Percentiles rank a stretch among this genome's conserved stretches.
Evolutionary conservation across 1,140 invertebrate species (phyloP).

Genomic region (Limonius californicus): DNA sequence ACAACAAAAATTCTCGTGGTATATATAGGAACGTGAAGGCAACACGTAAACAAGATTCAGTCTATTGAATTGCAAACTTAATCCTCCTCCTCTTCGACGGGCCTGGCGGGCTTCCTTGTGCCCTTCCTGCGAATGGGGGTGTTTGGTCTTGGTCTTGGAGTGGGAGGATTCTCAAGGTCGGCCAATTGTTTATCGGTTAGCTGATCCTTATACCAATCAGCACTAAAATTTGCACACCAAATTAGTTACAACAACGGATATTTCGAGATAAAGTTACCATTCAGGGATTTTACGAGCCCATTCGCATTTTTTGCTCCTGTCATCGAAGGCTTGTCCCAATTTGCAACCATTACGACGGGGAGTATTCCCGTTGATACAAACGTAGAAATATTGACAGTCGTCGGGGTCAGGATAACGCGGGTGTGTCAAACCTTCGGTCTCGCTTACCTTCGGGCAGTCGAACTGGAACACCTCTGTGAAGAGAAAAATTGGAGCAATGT

Average conservation of each 20-base stretch:
- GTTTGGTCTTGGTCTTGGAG: conserved; percentile 56
- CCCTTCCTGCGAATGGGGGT: conserved; percentile 18
- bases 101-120: background rate
- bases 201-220: conserved; percentile 82
- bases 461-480: conserved; percentile 75
- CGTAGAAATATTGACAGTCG: conserved; percentile 89
- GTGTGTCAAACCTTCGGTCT: conserved; percentile 68
- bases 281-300: conserved; percentile 87
- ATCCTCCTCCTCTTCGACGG: background rate
- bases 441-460: conserved; percentile 75
- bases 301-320: conserved; percentile 74
- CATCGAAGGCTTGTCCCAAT: conserved; percentile 87
- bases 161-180: conserved; percentile 69
- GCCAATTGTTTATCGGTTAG: conserved; percentile 76
- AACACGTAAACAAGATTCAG: background rate
- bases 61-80: background rate
- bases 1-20: background rate
- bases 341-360: conserved; percentile 82
- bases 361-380: conserved; percentile 81
- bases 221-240: conserved; percentile 53
- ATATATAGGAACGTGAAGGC: background rate
- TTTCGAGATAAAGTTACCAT: too few relatives aligned
- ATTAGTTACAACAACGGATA: background rate
- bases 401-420: conserved; percentile 83
- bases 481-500: background rate